Evolutionary conservation across 2,888 invertebrate species (phyloP).

Genomic region (Odontocerum albicorne): DNA sequence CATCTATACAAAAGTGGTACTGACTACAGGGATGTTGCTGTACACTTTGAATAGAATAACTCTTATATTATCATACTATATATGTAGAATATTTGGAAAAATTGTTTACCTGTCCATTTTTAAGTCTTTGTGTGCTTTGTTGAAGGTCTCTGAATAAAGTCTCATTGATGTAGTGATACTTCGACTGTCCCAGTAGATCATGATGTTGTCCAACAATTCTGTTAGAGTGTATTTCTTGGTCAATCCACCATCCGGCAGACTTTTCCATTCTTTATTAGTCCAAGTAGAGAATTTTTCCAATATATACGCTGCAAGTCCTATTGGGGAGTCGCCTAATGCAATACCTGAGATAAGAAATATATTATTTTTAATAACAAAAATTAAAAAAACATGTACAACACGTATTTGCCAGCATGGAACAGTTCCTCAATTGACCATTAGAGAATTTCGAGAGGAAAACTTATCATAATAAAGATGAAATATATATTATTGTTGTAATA

Average conservation of each 20-base stretch:
- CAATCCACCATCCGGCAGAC: constrained; percentile 62
- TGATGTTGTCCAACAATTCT: constrained; percentile 72
- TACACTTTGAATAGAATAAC: no score
- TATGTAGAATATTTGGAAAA: no score
- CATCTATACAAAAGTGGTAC: no score
- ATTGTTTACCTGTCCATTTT: constrained; percentile 49
- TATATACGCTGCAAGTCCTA: constrained; percentile 71
- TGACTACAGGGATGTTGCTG: no score
- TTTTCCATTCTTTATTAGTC: constrained; percentile 56
- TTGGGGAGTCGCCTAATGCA: constrained; percentile 65
- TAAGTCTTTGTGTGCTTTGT: constrained; percentile 27
- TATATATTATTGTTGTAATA: no score
- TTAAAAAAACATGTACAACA: no score
- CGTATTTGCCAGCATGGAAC: no score
- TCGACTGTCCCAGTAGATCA: constrained; percentile 77
- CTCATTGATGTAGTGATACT: constrained; percentile 72
- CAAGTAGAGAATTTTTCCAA: constrained; percentile 73
- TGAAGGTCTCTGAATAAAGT: constrained; percentile 52
- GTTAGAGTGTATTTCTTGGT: constrained; percentile 59
- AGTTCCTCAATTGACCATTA: no score
- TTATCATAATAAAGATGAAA: no score
- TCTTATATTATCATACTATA: no score
- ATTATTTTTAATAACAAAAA: no score
- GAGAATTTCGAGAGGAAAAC: no score
- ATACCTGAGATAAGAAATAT: constrained; percentile 50